A percentile compares a stretch with the other conserved stretches of the same genome.
These are phyloP conservation scores for Melanotaenia pygmaea DNA, from an alignment of 2,797 vertebrate genomes.

Conservation along the genomic window DNA sequence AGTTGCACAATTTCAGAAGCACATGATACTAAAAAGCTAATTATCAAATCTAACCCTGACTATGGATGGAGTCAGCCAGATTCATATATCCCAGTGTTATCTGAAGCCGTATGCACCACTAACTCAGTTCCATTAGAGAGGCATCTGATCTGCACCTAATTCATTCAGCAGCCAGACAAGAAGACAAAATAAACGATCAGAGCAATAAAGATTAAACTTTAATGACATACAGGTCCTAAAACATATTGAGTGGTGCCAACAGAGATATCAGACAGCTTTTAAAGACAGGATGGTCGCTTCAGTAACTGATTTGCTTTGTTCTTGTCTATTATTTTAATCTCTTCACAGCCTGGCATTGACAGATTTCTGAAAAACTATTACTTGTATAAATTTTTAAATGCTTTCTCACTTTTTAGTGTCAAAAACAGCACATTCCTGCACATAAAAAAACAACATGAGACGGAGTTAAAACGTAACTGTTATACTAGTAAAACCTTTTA, in stretches of 20 bases:
- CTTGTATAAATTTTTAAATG: neutral
- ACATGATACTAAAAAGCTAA: neutral
- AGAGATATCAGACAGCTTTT: too few species aligned
- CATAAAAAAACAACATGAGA: neutral
- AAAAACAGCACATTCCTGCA: neutral
- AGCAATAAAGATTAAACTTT: neutral
- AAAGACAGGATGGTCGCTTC: neutral
- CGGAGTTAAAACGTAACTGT: neutral
- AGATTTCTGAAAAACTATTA: neutral
- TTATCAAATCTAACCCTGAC: too few species aligned
- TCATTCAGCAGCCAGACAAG: neutral
- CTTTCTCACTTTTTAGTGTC: neutral
- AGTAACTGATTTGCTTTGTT: neutral
- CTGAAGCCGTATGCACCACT: neutral
- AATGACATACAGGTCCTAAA: too few species aligned
- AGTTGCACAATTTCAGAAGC: neutral
- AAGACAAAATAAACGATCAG: neutral
- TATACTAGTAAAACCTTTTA: neutral
- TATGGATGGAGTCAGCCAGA: too few species aligned
- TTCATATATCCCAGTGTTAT: neutral
- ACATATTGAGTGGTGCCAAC: too few species aligned
- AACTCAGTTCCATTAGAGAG: too few species aligned
- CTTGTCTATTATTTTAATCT: neutral
- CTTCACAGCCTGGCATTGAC: neutral
- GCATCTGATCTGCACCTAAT: neutral